phyloP scores from a whole-genome alignment of 2,797 vertebrate genomes.

The Chrysocyon brachyurus region DNA sequence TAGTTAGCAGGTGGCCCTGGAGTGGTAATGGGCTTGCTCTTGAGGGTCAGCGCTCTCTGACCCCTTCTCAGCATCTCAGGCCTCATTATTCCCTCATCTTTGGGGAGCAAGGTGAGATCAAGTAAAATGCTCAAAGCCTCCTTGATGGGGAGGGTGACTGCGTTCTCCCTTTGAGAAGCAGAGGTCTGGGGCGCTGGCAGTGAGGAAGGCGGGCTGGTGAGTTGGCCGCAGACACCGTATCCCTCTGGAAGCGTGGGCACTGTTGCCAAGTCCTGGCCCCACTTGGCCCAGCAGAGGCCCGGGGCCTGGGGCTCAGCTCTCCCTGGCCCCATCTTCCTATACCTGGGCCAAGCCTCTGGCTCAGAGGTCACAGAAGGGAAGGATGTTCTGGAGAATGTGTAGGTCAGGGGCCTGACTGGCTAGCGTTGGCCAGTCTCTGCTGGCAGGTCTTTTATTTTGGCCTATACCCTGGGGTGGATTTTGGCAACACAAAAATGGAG shows the following conservation, averaged over 20 bases:
- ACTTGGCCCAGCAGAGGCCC: background rate
- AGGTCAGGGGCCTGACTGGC: background rate
- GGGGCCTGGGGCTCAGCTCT: background rate
- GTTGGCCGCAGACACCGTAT: background rate
- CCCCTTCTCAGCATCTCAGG: background rate
- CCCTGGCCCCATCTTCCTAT: background rate
- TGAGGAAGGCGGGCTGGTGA: background rate
- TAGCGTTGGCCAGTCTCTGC: background rate
- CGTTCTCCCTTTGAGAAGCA: background rate
- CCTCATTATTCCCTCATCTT: background rate
- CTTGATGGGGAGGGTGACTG: background rate
- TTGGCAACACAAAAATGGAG: slow-evolving; percentile 45
- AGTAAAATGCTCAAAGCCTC: background rate
- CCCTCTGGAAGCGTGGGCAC: background rate
- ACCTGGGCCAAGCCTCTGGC: background rate
- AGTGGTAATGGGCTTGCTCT: background rate
- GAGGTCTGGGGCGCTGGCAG: fast-evolving
- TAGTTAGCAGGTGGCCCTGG: background rate
- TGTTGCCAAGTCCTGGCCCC: background rate
- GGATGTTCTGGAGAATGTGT: background rate
- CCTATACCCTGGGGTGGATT: slow-evolving; percentile 11
- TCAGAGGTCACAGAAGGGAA: background rate
- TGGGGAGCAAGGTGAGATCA: background rate
- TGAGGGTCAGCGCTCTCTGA: background rate
- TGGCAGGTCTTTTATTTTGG: background rate